These are phyloP conservation scores for Drosophila watanabei DNA, from an alignment of 1,140 invertebrate species.

Conservation along the genomic window DNA sequence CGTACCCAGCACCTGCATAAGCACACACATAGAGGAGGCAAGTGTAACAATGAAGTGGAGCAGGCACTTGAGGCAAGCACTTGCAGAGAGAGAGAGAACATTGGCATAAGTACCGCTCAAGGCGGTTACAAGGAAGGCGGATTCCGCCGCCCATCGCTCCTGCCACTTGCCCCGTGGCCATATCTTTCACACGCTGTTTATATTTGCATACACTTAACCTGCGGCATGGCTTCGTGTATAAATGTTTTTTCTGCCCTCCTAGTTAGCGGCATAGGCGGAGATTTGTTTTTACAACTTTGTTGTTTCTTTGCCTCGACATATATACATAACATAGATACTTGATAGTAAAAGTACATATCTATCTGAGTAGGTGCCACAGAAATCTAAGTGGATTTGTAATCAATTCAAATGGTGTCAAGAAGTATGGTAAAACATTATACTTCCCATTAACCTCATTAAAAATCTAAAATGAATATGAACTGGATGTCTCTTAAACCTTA, in stretches of 20 bases:
- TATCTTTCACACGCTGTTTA: conserved; percentile 76
- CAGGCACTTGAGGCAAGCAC: conserved; percentile 53
- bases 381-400: neutral
- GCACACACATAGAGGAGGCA: conserved; percentile 31
- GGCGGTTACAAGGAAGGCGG: conserved; percentile 53
- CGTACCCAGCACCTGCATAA: conserved; percentile 11
- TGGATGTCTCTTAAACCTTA: no score
- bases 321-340: neutral
- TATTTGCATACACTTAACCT: conserved; percentile 81
- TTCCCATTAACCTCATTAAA: no score
- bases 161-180: conserved; percentile 17
- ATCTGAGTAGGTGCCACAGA: neutral
- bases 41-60: conserved; percentile 75
- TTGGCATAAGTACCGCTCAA: conserved; percentile 74
- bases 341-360: neutral
- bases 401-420: conserved; percentile 7
- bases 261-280: conserved; percentile 52
- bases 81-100: conserved; percentile 58
- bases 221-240: conserved; percentile 61
- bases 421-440: neutral
- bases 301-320: conserved; percentile 32
- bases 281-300: conserved; percentile 76
- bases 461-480: no score
- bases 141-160: neutral
- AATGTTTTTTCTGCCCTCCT: conserved; percentile 46